phyloP scores from a whole-genome alignment of 2,113 vertebrate genomes.

The Calidris pygmaea region DNA sequence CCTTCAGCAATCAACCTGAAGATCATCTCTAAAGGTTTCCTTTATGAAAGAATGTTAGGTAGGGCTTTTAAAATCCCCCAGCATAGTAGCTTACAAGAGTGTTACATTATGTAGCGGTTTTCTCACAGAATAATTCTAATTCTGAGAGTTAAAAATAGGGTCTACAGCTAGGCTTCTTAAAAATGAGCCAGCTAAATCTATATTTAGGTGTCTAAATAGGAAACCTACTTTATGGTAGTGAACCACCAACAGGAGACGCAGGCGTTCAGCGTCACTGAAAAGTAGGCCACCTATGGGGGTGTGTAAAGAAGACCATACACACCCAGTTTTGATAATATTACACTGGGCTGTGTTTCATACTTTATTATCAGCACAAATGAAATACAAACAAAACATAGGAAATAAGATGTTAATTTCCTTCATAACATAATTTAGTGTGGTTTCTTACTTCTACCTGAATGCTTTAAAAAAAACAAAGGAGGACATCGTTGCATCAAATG shows the following conservation, averaged over 20 bases:
- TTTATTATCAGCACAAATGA: not conserved
- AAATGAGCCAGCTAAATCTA: not conserved
- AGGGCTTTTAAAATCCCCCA: not conserved
- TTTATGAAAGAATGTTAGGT: not conserved
- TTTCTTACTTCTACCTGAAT: not conserved
- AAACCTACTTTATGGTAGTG: not conserved
- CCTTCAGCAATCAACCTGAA: conserved; percentile 20
- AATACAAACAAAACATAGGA: not conserved
- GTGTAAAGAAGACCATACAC: not conserved
- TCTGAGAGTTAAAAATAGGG: not conserved
- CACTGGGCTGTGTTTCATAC: not conserved
- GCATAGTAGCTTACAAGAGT: not conserved
- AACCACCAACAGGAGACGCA: not conserved
- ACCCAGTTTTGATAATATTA: not conserved
- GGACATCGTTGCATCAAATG: not conserved
- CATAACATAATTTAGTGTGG: not conserved
- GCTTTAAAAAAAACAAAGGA: not conserved
- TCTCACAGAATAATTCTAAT: not conserved
- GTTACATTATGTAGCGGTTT: not conserved
- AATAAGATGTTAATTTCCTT: not conserved
- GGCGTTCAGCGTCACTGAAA: not conserved
- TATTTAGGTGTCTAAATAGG: not conserved
- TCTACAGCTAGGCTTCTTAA: not conserved
- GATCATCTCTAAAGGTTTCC: conserved; percentile 33
- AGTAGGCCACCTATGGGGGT: not conserved